Percentiles rank a stretch among this genome's conserved stretches.
Evolutionary conservation across 53 echinoderm and acorn worm species (phyloP).

Genomic region (Holothuria scabra): DNA sequence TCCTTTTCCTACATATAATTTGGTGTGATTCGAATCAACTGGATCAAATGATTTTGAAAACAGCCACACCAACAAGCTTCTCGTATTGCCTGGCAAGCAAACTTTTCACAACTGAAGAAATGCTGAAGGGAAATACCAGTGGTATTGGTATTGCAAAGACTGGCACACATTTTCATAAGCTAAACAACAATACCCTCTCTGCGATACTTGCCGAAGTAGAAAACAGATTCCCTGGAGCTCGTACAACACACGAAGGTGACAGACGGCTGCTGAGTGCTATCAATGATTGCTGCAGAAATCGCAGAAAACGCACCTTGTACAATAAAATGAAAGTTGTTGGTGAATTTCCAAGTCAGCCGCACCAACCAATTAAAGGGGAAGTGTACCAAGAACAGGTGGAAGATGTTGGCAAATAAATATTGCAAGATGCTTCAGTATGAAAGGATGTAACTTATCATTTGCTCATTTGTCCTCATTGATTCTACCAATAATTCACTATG

Average conservation of each 20-base stretch:
- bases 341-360: conserved; percentile 3
- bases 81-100: conserved; percentile 75
- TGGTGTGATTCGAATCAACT: too few relatives aligned
- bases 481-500: too few relatives aligned
- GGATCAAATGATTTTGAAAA: conserved; percentile 73
- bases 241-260: conserved; percentile 48
- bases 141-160: conserved; percentile 54
- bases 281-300: conserved; percentile 77
- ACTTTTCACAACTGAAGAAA: conserved; percentile 71
- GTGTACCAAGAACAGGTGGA: neutral
- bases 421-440: conserved; percentile 4
- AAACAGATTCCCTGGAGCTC: conserved; percentile 65
- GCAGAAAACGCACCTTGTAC: conserved; percentile 62
- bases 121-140: conserved; percentile 69
- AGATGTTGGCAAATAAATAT: neutral
- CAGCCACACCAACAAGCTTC: conserved; percentile 62
- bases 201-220: conserved; percentile 67
- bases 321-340: conserved; percentile 33
- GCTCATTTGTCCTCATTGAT: too few relatives aligned
- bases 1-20: too few relatives aligned
- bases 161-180: conserved; percentile 65
- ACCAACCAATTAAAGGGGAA: neutral
- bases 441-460: neutral
- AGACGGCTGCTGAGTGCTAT: conserved; percentile 51
- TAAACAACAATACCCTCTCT: conserved; percentile 54